phyloP scores from a whole-genome alignment of 2,113 vertebrate species.

The Chinchilla lanigera region DNA sequence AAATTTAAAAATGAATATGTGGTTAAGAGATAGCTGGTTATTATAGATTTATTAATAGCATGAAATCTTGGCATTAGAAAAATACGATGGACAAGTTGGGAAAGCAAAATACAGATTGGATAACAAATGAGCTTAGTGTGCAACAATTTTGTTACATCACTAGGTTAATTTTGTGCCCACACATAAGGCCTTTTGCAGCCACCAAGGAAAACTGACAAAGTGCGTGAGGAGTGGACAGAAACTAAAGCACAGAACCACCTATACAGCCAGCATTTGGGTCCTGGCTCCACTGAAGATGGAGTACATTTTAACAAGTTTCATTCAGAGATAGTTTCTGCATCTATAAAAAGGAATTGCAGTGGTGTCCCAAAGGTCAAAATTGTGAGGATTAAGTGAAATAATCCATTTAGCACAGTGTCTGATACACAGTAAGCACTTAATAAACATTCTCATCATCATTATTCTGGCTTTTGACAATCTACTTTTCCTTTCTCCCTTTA shows the following conservation, averaged over 20 bases:
- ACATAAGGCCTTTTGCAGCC: not conserved
- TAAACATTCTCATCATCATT: not conserved
- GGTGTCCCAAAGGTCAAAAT: not conserved
- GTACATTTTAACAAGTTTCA: not conserved
- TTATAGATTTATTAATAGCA: not conserved
- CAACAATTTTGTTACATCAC: not conserved
- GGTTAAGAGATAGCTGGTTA: not conserved
- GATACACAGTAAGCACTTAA: not conserved
- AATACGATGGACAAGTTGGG: not conserved
- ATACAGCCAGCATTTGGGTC: not conserved
- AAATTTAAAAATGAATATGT: slow-evolving; percentile 44
- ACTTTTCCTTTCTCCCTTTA: not conserved
- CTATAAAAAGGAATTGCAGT: not conserved
- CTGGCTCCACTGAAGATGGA: not conserved
- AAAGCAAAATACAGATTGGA: not conserved
- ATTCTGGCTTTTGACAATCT: not conserved
- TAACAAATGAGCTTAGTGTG: not conserved
- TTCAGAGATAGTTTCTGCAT: not conserved
- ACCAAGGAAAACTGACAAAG: not conserved
- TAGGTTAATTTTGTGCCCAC: not conserved
- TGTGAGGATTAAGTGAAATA: slow-evolving; percentile 7
- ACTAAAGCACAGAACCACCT: not conserved
- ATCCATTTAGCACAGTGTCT: not conserved
- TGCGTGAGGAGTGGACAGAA: not conserved
- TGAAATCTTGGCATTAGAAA: not conserved